Evolutionary conservation across 2,797 vertebrate species (phyloP).

Genomic region (Crocodylus rhombifer): DNA sequence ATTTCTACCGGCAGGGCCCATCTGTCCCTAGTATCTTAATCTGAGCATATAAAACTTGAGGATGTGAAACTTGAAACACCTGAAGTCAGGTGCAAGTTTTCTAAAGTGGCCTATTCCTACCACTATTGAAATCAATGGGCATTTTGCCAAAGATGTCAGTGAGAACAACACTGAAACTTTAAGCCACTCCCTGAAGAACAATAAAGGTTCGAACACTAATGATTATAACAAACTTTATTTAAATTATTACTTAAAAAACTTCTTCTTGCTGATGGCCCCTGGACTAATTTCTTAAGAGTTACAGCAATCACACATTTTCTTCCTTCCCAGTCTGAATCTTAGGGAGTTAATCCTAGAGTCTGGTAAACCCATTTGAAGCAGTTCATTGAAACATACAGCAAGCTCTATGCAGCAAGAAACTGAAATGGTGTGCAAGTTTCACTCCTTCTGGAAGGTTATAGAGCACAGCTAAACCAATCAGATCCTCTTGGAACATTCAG

Average conservation of each 20-base stretch:
- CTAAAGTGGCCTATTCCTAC: not conserved
- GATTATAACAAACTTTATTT: not conserved
- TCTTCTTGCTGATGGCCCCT: not conserved
- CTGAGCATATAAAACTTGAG: too few species aligned
- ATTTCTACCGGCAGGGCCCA: not conserved
- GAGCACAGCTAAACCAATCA: not conserved
- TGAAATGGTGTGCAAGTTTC: accelerated
- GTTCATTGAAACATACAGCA: accelerated
- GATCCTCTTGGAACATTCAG: not conserved
- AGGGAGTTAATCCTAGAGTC: not conserved
- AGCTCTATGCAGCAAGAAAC: not conserved
- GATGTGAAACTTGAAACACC: too few species aligned
- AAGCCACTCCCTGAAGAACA: not conserved
- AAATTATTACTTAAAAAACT: not conserved
- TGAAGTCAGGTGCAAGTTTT: not conserved
- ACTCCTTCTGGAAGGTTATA: not conserved
- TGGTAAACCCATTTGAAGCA: not conserved
- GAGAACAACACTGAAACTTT: not conserved
- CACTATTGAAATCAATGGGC: not conserved
- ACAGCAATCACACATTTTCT: not conserved
- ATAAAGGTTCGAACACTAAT: not conserved
- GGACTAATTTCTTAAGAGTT: not conserved
- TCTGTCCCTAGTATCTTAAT: too few species aligned
- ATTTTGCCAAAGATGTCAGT: not conserved
- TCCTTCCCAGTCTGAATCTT: not conserved